Base-by-base conservation (phyloP, 2,888 invertebrate genomes). In the Athalia circularis region DNA sequence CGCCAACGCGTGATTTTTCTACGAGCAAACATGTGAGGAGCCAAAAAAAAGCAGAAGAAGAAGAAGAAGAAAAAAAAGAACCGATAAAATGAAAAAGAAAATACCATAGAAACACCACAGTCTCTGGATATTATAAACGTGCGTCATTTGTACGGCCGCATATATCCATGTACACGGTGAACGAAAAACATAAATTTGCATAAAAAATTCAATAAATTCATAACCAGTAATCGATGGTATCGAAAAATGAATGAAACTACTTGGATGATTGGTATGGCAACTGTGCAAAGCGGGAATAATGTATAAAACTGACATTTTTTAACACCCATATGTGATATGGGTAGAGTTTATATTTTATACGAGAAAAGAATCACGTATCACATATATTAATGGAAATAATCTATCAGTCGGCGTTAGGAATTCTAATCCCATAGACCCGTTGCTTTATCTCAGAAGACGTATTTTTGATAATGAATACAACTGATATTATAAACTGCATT, bases 391-490 rank as follows among this genome's bases (percentile, higher is more conserved):
- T 11, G 7, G 48, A 29, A 29, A 48, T 65, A 13, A 65, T 65
- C 65, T 65, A 65, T 48, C 65, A 65, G 48, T 59, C 15, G 65
- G 6, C 48, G 47, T 48, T 48, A 65, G 13, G 48, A 65, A 65
- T 65, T 65, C 13, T 48, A 65, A 65, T 65, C 48, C 65, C 13
- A 65, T 13, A n/a, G 4, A 65, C 9, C 47, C 3, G 43, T 64
- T n/a, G 11, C 11, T 9, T n/a, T 47, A 11, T 5, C 5, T 47
- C 5, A n/a, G 5, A 9, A 5, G 7, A 48, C 65, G 65, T 48
- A 65, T 65, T 8, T 65, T 48, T 64, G 65, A 65, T 48, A 65
- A 65, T 65, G 48, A 65, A 65, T 65, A 65, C 65, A 48, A 65
- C 65, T 11, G 48, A 64, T n/a, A n/a, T 29, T 29, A 29, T 29